These are phyloP conservation scores for Bovichtus diacanthus DNA, from an alignment of 2,797 vertebrate species.

Conservation along the genomic window DNA sequence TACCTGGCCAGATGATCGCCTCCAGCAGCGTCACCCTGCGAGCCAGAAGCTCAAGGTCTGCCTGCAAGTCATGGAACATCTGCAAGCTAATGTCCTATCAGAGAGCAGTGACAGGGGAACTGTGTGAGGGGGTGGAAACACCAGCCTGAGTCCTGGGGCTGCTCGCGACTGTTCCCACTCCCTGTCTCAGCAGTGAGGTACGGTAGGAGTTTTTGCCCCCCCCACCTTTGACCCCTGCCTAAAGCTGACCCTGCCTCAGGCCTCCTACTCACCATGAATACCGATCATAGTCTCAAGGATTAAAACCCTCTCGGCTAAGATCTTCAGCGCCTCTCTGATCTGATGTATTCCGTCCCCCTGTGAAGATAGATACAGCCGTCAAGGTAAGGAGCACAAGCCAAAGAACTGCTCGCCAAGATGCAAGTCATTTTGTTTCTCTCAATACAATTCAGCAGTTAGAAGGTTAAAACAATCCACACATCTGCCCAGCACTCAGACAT, in stretches of 20 bases:
- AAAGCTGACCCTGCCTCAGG: constrained; percentile 85
- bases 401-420: constrained; percentile 83
- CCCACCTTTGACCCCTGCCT: constrained; percentile 78
- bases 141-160: constrained; percentile 76
- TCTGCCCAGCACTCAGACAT: constrained; percentile 68
- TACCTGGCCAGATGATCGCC: constrained; percentile 99
- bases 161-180: constrained; percentile 76
- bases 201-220: constrained; percentile 54
- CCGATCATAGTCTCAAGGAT: constrained; percentile 99
- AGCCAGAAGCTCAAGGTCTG: constrained; percentile 98
- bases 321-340: constrained; percentile 99
- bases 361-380: constrained; percentile 92
- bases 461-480: constrained; percentile 82
- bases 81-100: constrained; percentile 98
- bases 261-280: constrained; percentile 99
- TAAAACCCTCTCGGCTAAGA: constrained; percentile 99
- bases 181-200: constrained; percentile 63
- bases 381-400: constrained; percentile 88
- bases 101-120: constrained; percentile 91
- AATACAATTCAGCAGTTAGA: constrained; percentile 80
- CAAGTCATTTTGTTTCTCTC: constrained; percentile 69
- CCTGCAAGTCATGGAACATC: constrained; percentile 97
- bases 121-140: constrained; percentile 74
- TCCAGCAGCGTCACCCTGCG: constrained; percentile 99
- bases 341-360: constrained; percentile 99